A percentile compares a stretch with the other conserved stretches of the same genome.
Evolutionary conservation across 2,113 vertebrate species (phyloP).

Genomic region (Helogale parvula): DNA sequence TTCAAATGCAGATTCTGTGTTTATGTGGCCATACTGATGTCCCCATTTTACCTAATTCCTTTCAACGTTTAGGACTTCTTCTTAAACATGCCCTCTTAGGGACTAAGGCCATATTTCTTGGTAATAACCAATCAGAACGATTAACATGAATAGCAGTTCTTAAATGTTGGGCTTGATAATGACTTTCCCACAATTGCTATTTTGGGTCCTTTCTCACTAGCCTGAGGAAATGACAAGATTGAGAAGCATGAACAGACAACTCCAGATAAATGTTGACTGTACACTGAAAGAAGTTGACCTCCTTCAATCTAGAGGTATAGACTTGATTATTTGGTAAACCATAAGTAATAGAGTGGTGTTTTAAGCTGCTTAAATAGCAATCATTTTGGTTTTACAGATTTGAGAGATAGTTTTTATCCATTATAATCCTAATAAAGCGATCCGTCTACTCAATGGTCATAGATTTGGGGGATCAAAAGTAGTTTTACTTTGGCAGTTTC

Average conservation of each 20-base stretch:
- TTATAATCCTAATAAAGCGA: constrained; percentile 46
- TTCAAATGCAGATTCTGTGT: constrained; percentile 50
- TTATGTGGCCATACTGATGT: constrained; percentile 30
- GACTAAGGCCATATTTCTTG: constrained; percentile 54
- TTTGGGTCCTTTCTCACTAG: constrained; percentile 87
- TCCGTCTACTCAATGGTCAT: background rate
- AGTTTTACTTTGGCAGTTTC: constrained; percentile 51
- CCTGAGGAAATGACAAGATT: constrained; percentile 99
- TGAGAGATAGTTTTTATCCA: constrained; percentile 33
- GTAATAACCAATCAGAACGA: constrained; percentile 64
- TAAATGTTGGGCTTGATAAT: constrained; percentile 80
- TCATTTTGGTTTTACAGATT: constrained; percentile 57
- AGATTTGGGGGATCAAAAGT: constrained; percentile 47
- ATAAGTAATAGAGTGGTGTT: constrained; percentile 53
- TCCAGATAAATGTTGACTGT: constrained; percentile 99
- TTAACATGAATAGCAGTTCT: constrained; percentile 72
- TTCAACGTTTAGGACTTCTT: constrained; percentile 46
- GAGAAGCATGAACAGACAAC: constrained; percentile 95
- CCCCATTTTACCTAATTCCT: constrained; percentile 49
- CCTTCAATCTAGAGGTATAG: constrained; percentile 95
- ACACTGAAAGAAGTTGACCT: constrained; percentile 98
- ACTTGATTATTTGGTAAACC: constrained; percentile 74
- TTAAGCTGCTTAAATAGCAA: constrained; percentile 68
- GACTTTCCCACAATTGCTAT: constrained; percentile 82
- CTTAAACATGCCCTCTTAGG: constrained; percentile 33